Evolutionary conservation across 2,797 vertebrate genomes (phyloP), one percentile per base, ranked within the genome.

Genomic region (Chiroxiphia lanceolata): DNA sequence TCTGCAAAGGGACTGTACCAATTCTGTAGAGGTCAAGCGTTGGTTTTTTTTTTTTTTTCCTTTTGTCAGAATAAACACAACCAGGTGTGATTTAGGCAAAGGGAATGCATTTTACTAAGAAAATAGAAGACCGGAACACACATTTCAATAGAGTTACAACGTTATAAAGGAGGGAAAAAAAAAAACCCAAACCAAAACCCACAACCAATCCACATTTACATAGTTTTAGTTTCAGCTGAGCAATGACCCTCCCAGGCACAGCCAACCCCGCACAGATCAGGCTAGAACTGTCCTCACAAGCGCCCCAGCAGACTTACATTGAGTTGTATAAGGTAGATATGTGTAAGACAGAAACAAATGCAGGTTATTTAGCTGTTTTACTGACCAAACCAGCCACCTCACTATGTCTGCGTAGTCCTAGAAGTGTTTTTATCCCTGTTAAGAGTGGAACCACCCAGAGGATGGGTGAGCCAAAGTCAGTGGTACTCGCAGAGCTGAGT

Each of bases 71-170:
- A 91, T 16, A 94, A 89, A 63, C 19, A 67, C 20, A 57, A 63
- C 2, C 48, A 86, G 53, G 21, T 38, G 54, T 56, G 13, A 85
- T 90, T 93, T 95, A 97, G 60, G 71, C 82, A 96, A 92, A 96
- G 83, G 93, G 95, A 96, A 95, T 76, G 77, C 61, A 26, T 96
- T 98, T 98, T 98, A 97, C 95, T 98, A 97, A 95, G 96, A 97
- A 98, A 97, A 98, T 96, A 97, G 91, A 97, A 97, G 94, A 95
- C 81, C 60, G 10, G 81, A 89, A 97, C 82, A 95, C 71, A 57
- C 71, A 83, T 95, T 83, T 96, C 89, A 78, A 81, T 83, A 95
- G 78, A 96, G 84, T 96, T 90, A 96, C 96, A 80, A 33, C 45
- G 61, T 93, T 91, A 94, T 90, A 90, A 97, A 95, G 96, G 81